phyloP scores from a whole-genome alignment of 2,888 invertebrate genomes.

The Sinotaia quadrata region DNA sequence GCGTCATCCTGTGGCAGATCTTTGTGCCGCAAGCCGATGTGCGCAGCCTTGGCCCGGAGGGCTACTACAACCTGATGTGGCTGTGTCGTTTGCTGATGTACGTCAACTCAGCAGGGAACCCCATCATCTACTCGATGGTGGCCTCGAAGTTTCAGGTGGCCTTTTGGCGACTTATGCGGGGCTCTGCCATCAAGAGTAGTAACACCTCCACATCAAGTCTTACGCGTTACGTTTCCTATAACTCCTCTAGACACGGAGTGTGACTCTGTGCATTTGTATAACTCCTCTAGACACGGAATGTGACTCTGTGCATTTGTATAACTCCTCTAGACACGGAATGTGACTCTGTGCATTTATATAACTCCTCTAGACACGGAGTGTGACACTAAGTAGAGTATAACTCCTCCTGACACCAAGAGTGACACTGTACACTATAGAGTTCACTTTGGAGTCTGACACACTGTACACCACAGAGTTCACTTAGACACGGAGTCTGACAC shows the following conservation, averaged over 20 bases:
- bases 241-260: neutral
- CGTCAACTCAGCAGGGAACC: constrained; percentile 92
- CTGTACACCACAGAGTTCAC: no score
- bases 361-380: neutral
- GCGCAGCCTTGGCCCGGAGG: constrained; percentile 82
- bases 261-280: neutral
- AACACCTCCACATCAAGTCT: no score
- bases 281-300: neutral
- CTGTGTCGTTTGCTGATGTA: constrained; percentile 86
- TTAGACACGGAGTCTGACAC: no score
- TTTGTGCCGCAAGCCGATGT: constrained; percentile 81
- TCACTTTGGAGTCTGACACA: no score
- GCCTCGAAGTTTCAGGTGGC: constrained; percentile 87
- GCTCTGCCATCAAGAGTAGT: neutral
- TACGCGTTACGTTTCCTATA: no score
- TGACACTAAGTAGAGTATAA: neutral
- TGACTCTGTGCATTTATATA: neutral
- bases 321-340: neutral
- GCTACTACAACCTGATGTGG: constrained; percentile 87
- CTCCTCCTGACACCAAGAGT: no score
- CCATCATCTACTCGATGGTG: constrained; percentile 91
- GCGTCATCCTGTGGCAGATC: constrained; percentile 78
- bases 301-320: neutral
- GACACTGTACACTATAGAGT: no score
- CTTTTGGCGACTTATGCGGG: constrained; percentile 40